Evolutionary conservation across 2,113 vertebrate species (phyloP), one percentile per base, ranked within the genome.

Genomic region (Coreoperca whiteheadi): DNA sequence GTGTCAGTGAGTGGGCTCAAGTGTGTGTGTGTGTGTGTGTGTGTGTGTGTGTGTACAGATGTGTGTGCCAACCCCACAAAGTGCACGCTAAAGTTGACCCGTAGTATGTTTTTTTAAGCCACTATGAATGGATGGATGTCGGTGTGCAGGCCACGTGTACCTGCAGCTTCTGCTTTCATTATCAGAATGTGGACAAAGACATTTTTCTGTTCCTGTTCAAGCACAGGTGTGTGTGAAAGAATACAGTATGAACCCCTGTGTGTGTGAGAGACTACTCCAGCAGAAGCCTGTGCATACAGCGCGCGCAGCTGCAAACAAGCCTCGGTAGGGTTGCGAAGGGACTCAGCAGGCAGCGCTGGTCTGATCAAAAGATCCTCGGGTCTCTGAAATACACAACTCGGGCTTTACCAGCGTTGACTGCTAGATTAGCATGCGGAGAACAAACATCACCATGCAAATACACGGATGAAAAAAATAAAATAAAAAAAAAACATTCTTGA

Each of bases 1-100:
- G 93, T 93, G 93, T 93, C 91, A 92, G 90, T 83, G 91, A 90
- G 89, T 85, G 85, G 70, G 81, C 84, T 88, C 77, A 54, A 77
- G 74, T 64, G 67, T 75, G 64, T 72, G 74, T 79, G 77, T 79
- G 41, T n/a, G 34, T 74, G 67, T 69, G 70, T 59, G 61, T 68
- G 73, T 67, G 43, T 21, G n/a, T 53, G 64, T 66, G 67, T 65
- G 63, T 79, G 77, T 84, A n/a, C n/a, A n/a, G n/a, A n/a, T n/a
- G 70, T 59, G 61, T 68, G 73, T 67, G 43, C 18, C 20, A 32
- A 68, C 57, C 75, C 68, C 77, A 78, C 75, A 80, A 84, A 77
- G 43, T n/a, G 66, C 81, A 81, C 15, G 65, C 41, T 68, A 70
- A 86, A 79, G 67, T 73, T 75, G 71, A 76, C 74, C 25, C 0